Conservation (phyloP, 2,797 vertebrate genomes). For the Cossypha niveicapilla region DNA sequence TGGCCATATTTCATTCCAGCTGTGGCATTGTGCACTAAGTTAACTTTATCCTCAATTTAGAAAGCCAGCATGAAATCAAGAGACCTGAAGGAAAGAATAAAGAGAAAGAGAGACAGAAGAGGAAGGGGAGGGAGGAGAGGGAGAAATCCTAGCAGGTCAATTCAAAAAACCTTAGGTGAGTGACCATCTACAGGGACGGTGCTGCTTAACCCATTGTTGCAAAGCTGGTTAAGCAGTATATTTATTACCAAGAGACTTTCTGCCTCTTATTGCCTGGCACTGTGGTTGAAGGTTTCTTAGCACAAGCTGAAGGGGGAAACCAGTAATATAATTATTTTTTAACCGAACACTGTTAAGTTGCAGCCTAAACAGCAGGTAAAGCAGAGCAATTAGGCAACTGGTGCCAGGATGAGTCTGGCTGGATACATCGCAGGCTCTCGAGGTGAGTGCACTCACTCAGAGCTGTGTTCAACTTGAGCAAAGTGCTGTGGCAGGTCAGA, state of each 20-base stretch:
- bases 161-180: conserved; percentile 44
- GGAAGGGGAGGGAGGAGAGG: conserved; percentile 9
- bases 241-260: background rate
- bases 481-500: background rate
- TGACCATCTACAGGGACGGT: conserved; percentile 55
- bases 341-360: conserved; percentile 20
- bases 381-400: background rate
- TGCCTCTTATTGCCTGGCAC: conserved; percentile 2
- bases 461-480: fast-evolving
- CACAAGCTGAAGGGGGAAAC: conserved; percentile 3
- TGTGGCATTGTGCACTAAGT: conserved; percentile 78
- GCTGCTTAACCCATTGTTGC: conserved; percentile 52
- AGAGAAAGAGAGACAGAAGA: conserved; percentile 39
- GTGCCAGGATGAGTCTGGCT: background rate
- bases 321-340: conserved; percentile 22
- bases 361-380: background rate
- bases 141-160: conserved; percentile 65
- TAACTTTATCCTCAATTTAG: conserved; percentile 84
- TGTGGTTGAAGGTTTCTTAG: conserved; percentile 40
- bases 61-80: conserved; percentile 84
- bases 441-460: background rate
- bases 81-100: conserved; percentile 59
- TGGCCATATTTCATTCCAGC: conserved; percentile 77
- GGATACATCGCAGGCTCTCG: background rate
- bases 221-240: conserved; percentile 40